Conservation (phyloP, 2,797 vertebrate species). For the Anabacerthia variegaticeps region DNA sequence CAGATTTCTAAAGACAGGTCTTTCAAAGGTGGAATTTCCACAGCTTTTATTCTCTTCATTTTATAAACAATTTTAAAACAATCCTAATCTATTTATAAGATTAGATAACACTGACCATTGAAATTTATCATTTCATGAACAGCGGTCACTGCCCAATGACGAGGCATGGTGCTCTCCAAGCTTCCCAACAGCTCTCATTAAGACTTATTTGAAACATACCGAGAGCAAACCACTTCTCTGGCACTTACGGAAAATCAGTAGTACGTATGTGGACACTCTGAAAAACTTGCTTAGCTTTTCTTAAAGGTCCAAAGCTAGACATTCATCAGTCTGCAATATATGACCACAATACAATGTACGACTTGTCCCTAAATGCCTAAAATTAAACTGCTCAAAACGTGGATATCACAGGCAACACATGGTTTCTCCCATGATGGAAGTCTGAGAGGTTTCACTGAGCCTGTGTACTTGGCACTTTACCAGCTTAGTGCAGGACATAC, state of each 20-base stretch:
- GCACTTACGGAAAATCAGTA: not conserved
- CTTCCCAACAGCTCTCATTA: not conserved
- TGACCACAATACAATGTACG: not conserved
- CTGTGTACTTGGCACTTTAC: not conserved
- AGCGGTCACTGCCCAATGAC: not conserved
- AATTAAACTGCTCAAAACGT: not conserved
- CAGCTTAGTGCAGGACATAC: not conserved
- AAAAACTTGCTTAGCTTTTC: not conserved
- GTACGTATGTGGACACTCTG: not conserved
- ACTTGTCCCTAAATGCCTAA: not conserved
- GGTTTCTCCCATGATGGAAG: not conserved
- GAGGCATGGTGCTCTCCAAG: not conserved
- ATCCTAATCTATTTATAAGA: not conserved
- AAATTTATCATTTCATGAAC: not conserved
- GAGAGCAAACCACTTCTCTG: not conserved
- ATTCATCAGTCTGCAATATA: not conserved
- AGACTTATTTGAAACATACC: not conserved
- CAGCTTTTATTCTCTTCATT: not conserved
- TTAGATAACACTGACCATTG: not conserved
- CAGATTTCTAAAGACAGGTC: not conserved
- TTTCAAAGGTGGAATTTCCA: not conserved
- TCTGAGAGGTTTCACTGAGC: not conserved
- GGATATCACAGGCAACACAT: not conserved
- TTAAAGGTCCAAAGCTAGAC: not conserved
- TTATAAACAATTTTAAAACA: not conserved